Base-by-base conservation (phyloP, 2,888 invertebrate genomes). In the Mayetiola destructor region DNA sequence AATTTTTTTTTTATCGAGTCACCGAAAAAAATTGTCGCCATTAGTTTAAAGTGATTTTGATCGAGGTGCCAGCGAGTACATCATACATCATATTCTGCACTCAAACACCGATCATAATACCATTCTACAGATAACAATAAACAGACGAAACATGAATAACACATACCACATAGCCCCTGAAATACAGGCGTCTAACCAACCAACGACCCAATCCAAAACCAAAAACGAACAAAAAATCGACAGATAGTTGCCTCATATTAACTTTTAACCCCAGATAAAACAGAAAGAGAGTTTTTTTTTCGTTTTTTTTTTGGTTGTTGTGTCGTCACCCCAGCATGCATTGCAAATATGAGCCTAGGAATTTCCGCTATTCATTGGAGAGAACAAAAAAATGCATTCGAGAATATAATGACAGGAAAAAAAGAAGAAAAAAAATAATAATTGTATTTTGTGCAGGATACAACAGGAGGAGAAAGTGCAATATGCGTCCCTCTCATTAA, bases 161-260 rank as follows among this genome's bases (percentile, higher is more conserved):
- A n/a, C n/a, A 14, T 40, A 40, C 23, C 40, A 40, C n/a, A n/a
- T n/a, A n/a, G n/a, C n/a, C n/a, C n/a, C n/a, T n/a, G n/a, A n/a
- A n/a, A n/a, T 40, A 40, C 40, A 1, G 21, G 10, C 23, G 14
- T 3, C 1, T 9, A 40, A n/a, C 14, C 3, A 36, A 36, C n/a
- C n/a, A n/a, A n/a, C n/a, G n/a, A n/a, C n/a, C n/a, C n/a, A n/a
- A n/a, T n/a, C n/a, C n/a, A n/a, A n/a, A n/a, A n/a, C n/a, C 8
- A 36, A n/a, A 5, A 12, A 36, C 36, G 14, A 36, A 40, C 9
- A 48, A 48, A 48, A 27, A 3, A 5, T 48, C 48, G 48, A 48
- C 48, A 48, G 48, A 48, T 48, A 48, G 48, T 48, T 48, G 48
- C 48, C 48, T 48, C 48, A 27, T 27, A 48, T 48, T 48, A 48